A percentile compares a stretch with the other conserved stretches of the same genome.
phyloP scores from a whole-genome alignment of 2,113 vertebrate species.

The Ondatra zibethicus region DNA sequence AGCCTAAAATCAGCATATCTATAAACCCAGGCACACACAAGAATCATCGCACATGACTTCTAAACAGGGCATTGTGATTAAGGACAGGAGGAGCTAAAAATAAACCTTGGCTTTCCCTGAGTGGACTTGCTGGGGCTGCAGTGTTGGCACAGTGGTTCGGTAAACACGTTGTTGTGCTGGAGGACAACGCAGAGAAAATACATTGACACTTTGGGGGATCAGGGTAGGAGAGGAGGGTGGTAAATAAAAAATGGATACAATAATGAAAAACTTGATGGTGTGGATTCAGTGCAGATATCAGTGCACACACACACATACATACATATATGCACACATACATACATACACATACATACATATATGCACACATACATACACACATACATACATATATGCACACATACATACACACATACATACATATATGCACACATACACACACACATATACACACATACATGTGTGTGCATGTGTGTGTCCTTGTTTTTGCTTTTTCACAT shows the following conservation, averaged over 20 bases:
- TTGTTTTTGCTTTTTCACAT: neutral
- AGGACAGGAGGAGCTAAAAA: neutral
- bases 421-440: neutral
- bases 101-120: neutral
- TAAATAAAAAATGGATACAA: neutral
- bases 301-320: neutral
- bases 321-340: neutral
- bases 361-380: neutral
- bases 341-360: too few species aligned
- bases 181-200: neutral
- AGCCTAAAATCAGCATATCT: slow-evolving; percentile 15
- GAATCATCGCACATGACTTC: neutral
- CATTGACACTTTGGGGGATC: neutral
- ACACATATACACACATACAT: neutral
- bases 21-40: neutral
- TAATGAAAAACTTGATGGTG: neutral
- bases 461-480: neutral
- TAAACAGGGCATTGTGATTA: neutral
- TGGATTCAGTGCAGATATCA: neutral
- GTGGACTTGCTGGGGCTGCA: neutral
- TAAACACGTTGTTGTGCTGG: neutral
- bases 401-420: neutral
- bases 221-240: neutral
- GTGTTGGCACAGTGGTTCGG: neutral
- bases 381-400: too few species aligned